phyloP scores from a whole-genome alignment of 2,113 vertebrate genomes.

The Mus pahari region DNA sequence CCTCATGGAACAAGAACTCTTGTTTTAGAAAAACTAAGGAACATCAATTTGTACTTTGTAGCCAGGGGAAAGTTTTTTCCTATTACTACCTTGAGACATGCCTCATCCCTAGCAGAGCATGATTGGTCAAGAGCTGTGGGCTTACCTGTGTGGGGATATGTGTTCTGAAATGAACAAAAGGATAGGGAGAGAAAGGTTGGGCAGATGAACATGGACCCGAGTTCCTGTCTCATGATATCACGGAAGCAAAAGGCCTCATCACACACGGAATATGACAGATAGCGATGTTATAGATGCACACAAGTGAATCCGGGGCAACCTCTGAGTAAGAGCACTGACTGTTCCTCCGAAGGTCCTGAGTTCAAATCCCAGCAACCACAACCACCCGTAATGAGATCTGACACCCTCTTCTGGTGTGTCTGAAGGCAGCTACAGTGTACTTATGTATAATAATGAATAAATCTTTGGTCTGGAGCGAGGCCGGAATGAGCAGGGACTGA shows the following conservation, averaged over 20 bases:
- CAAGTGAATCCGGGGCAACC: background rate
- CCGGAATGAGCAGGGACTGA: too few species aligned
- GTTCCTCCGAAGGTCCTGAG: too few species aligned
- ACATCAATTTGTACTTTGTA: background rate
- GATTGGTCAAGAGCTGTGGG: too few species aligned
- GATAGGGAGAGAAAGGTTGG: background rate
- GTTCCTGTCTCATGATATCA: background rate
- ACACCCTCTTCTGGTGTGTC: too few species aligned
- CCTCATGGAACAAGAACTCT: background rate
- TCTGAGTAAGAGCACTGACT: too few species aligned
- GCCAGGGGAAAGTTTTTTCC: background rate
- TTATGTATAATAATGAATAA: too few species aligned
- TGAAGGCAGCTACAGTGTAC: too few species aligned
- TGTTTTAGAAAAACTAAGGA: background rate
- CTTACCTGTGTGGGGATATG: background rate
- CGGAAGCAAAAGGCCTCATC: background rate
- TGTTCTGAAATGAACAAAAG: background rate
- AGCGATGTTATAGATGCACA: background rate
- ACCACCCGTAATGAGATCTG: too few species aligned
- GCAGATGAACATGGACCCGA: background rate
- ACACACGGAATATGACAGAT: conserved; percentile 12
- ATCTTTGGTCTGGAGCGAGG: too few species aligned
- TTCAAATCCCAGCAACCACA: too few species aligned
- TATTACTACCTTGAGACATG: background rate
- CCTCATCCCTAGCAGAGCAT: background rate